These are phyloP conservation scores for Hirudo medicinalis DNA, from an alignment of 1,140 invertebrate genomes.

Conservation along the genomic window DNA sequence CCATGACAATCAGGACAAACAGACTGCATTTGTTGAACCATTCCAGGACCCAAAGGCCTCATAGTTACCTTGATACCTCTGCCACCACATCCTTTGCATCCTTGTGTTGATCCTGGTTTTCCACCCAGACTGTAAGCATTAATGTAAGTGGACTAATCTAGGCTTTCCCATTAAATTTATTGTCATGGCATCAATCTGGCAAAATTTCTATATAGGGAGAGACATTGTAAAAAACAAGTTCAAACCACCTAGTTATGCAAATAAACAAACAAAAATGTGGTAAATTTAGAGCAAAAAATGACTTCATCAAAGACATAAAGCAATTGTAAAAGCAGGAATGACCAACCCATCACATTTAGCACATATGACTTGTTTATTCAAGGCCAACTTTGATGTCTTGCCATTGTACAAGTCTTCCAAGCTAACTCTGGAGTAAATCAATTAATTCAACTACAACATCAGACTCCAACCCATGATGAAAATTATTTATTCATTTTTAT, in stretches of 20 bases:
- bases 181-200: too few relatives aligned
- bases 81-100: slow-evolving; percentile 74
- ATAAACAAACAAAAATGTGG: not conserved
- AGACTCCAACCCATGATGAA: too few relatives aligned
- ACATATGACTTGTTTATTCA: slow-evolving; percentile 94
- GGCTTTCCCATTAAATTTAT: not conserved
- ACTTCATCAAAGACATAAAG: not conserved
- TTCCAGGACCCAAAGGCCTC: slow-evolving; percentile 81
- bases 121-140: slow-evolving; percentile 54
- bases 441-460: not conserved
- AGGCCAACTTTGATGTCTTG: slow-evolving; percentile 76
- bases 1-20: slow-evolving; percentile 78
- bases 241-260: not conserved
- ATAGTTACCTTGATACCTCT: slow-evolving; percentile 76
- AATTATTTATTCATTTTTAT: not conserved
- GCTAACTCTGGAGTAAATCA: slow-evolving; percentile 51
- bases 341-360: slow-evolving; percentile 80
- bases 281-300: not conserved
- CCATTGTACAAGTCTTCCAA: slow-evolving; percentile 96
- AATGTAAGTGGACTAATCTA: not conserved
- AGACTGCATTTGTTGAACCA: slow-evolving; percentile 90
- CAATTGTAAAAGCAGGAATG: slow-evolving; percentile 5
- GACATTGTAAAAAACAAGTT: not conserved
- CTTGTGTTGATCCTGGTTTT: slow-evolving; percentile 67
- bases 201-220: not conserved